These are phyloP conservation scores for Caerostris extrusa DNA, from an alignment of 1,140 invertebrate species.

Conservation along the genomic window DNA sequence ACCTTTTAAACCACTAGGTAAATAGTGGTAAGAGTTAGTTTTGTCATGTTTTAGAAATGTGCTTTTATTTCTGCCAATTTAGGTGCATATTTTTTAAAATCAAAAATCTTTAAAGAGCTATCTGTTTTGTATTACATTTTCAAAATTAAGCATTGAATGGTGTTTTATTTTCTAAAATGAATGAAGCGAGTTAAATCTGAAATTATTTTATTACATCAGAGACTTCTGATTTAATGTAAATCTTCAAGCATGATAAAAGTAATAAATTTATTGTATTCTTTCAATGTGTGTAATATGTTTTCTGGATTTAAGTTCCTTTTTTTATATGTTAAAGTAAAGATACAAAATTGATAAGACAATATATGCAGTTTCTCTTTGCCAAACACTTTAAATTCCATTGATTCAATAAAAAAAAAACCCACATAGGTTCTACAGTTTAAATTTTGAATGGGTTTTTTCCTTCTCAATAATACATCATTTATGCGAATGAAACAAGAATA, in stretches of 20 bases:
- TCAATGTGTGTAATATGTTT: neutral
- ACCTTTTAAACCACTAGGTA: slow-evolving; percentile 80
- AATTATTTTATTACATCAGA: neutral
- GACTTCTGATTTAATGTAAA: neutral
- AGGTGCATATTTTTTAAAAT: neutral
- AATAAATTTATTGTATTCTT: neutral
- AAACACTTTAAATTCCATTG: too few species aligned
- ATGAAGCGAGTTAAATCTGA: neutral
- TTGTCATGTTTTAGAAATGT: slow-evolving; percentile 68
- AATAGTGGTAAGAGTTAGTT: slow-evolving; percentile 79
- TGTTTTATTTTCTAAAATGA: neutral
- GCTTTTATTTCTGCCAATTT: neutral
- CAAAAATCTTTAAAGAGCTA: neutral
- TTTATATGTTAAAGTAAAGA: too few species aligned
- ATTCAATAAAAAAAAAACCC: too few species aligned
- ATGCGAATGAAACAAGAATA: too few species aligned
- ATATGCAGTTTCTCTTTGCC: too few species aligned
- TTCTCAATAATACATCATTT: too few species aligned
- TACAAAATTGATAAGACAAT: too few species aligned
- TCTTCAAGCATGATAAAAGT: neutral
- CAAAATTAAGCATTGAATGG: too few species aligned
- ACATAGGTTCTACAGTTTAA: too few species aligned
- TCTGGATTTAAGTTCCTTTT: neutral
- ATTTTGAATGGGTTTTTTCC: too few species aligned
- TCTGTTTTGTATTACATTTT: too few species aligned